Conservation (phyloP, 2,113 vertebrate genomes). For the Octodon degus region DNA sequence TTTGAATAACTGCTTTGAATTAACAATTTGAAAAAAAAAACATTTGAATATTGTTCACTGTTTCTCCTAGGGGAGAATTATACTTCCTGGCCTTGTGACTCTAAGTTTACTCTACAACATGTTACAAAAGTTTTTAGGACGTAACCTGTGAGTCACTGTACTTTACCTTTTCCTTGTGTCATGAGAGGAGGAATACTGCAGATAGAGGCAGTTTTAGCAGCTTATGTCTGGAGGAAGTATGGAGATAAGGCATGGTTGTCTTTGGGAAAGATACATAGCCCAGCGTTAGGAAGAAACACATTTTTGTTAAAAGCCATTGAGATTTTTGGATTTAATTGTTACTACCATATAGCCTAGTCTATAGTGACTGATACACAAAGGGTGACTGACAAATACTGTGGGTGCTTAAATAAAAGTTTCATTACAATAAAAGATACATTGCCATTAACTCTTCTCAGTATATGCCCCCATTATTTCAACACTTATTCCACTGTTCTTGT, state of each 20-base stretch:
- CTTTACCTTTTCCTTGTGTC: neutral
- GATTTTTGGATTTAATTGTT: constrained; percentile 37
- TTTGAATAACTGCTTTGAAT: neutral
- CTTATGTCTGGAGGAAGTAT: neutral
- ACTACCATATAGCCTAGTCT: neutral
- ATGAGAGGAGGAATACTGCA: neutral
- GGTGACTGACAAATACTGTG: neutral
- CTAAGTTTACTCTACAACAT: neutral
- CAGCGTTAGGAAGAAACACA: constrained; percentile 17
- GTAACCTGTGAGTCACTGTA: neutral
- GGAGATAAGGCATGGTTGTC: neutral
- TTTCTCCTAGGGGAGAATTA: neutral
- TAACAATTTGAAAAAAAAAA: constrained; percentile 50
- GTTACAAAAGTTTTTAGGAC: constrained; percentile 10
- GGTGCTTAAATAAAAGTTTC: neutral
- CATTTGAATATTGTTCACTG: constrained; percentile 38
- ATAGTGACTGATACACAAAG: constrained; percentile 1
- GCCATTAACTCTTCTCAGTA: neutral
- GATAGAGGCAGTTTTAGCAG: constrained; percentile 24
- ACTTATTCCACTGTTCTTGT: neutral
- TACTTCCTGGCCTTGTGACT: neutral
- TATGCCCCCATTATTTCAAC: neutral
- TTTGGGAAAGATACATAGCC: neutral
- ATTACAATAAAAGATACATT: neutral
- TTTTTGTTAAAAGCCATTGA: neutral